These are phyloP conservation scores for Lonchura striata DNA, from an alignment of 2,113 vertebrate genomes.

Conservation along the genomic window DNA sequence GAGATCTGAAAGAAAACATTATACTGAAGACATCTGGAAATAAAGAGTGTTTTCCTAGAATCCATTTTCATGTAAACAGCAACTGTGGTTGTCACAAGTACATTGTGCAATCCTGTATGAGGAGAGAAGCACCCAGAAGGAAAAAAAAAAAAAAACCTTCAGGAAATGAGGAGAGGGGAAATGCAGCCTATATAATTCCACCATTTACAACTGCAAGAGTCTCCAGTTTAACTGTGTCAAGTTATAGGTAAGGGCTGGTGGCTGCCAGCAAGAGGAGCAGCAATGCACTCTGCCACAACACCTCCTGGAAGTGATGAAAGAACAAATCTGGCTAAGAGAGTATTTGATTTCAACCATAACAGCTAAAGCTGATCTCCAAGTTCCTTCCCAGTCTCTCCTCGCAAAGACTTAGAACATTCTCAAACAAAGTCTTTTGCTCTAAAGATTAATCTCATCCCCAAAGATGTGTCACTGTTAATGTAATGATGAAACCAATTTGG, in stretches of 20 bases:
- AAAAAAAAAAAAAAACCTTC: not conserved
- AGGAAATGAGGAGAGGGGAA: not conserved
- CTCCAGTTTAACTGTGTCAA: slow-evolving; percentile 31
- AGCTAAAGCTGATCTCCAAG: slow-evolving; percentile 10
- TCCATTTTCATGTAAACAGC: not conserved
- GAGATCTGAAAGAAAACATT: not conserved
- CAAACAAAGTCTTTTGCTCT: not conserved
- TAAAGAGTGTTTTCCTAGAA: slow-evolving; percentile 17
- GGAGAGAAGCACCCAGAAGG: not conserved
- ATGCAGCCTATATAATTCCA: not conserved
- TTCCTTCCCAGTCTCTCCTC: not conserved
- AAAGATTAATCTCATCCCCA: not conserved
- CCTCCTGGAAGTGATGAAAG: slow-evolving; percentile 53
- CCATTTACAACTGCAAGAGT: not conserved
- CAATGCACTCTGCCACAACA: not conserved
- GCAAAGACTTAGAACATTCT: not conserved
- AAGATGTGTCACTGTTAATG: not conserved
- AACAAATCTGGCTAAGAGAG: slow-evolving; percentile 38
- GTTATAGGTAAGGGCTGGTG: not conserved
- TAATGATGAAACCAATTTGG: not conserved
- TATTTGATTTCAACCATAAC: slow-evolving; percentile 30
- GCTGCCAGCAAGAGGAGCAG: slow-evolving; percentile 35
- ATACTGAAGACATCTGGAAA: not conserved
- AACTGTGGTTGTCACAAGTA: not conserved
- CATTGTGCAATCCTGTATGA: not conserved